Evolutionary conservation across 2,888 invertebrate genomes (phyloP).

Genomic region (Cheilosia vulpina): DNA sequence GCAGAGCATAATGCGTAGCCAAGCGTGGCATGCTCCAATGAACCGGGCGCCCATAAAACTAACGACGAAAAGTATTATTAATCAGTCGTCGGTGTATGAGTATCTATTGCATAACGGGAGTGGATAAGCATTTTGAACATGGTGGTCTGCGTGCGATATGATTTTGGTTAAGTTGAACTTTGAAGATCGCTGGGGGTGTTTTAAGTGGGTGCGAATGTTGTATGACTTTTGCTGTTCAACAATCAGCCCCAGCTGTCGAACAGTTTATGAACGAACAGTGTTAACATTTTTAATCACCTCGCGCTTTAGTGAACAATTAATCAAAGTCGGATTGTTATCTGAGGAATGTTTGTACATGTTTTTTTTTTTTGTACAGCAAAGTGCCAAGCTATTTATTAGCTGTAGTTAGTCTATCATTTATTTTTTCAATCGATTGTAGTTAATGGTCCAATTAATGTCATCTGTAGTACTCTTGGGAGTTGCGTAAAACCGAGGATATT

Average conservation of each 20-base stretch:
- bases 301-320: conserved; percentile 17
- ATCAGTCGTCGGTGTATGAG: conserved; percentile 38
- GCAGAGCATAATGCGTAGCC: neutral
- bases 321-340: conserved; percentile 11
- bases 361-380: neutral
- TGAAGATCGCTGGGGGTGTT: conserved; percentile 5
- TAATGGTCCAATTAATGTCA: conserved; percentile 46
- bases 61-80: conserved; percentile 49
- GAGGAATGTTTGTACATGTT: neutral
- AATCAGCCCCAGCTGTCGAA: neutral
- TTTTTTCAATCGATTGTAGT: conserved; percentile 15
- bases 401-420: neutral
- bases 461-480: neutral
- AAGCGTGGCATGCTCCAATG: conserved; percentile 45
- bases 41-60: conserved; percentile 57
- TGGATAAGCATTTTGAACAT: conserved; percentile 24
- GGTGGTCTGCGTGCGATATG: conserved; percentile 10
- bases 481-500: neutral
- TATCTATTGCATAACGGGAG: conserved; percentile 19
- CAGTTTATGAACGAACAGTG: conserved; percentile 47
- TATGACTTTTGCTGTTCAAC: neutral
- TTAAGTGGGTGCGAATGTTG: conserved; percentile 46
- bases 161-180: conserved; percentile 25
- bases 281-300: conserved; percentile 25
- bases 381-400: conserved; percentile 5